Conservation (phyloP, 2,888 invertebrate species). For the Drosophila gaucha region DNA sequence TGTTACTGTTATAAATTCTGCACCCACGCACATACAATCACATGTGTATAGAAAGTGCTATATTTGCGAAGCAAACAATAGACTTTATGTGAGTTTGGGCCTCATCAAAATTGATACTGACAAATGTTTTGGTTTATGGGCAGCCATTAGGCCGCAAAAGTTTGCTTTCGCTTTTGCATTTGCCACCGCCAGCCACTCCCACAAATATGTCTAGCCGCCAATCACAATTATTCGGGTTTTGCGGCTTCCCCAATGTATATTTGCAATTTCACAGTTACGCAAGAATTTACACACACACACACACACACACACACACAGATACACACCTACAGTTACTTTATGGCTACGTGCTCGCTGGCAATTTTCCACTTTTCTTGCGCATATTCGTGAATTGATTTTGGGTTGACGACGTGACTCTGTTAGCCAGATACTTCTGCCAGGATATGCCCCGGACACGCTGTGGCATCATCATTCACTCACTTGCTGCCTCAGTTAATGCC, state of each 20-base stretch:
- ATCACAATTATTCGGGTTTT: slow-evolving; percentile 68
- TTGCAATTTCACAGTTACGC: slow-evolving; percentile 47
- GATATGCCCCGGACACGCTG: slow-evolving; percentile 2
- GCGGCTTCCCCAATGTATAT: slow-evolving; percentile 30
- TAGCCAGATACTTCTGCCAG: slow-evolving; percentile 5
- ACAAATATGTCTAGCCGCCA: slow-evolving; percentile 60
- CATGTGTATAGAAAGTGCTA: slow-evolving; percentile 9
- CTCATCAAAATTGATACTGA: slow-evolving; percentile 72
- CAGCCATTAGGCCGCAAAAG: slow-evolving; percentile 66
- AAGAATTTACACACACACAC: slow-evolving; percentile 1
- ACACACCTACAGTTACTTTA: slow-evolving; percentile 5
- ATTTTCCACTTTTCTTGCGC: slow-evolving; percentile 43
- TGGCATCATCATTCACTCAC: slow-evolving; percentile 39
- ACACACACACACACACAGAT: neutral
- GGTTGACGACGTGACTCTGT: slow-evolving; percentile 62
- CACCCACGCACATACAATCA: slow-evolving; percentile 1
- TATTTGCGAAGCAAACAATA: slow-evolving; percentile 65
- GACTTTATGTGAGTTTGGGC: slow-evolving; percentile 51
- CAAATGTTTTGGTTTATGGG: slow-evolving; percentile 72
- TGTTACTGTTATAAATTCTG: slow-evolving; percentile 53
- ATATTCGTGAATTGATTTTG: slow-evolving; percentile 69
- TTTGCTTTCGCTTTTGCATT: slow-evolving; percentile 52
- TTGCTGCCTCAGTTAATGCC: slow-evolving; percentile 67
- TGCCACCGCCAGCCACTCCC: neutral
- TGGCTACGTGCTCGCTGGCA: slow-evolving; percentile 46